Conservation (phyloP, 2,113 vertebrate genomes). For the Heptranchias perlo region DNA sequence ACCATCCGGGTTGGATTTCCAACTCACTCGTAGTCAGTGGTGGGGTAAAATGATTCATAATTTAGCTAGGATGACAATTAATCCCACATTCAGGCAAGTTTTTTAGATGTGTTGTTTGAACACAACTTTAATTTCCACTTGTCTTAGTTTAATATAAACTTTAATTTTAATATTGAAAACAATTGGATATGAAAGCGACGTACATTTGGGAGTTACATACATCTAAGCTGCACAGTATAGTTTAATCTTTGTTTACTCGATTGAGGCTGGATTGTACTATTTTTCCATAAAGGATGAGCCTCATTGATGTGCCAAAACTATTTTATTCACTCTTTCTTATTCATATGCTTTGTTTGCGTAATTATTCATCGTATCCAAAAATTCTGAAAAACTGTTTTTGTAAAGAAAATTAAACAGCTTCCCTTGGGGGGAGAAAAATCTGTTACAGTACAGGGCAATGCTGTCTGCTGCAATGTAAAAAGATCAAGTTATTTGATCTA, state of each 20-base stretch:
- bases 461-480: not conserved
- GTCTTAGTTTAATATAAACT: not conserved
- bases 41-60: not conserved
- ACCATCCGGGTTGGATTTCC: not conserved
- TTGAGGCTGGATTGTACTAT: not conserved
- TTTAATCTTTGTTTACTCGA: not conserved
- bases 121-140: not conserved
- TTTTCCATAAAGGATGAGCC: not conserved
- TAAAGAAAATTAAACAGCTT: not conserved
- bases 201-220: not conserved
- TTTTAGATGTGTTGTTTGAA: not conserved
- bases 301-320: not conserved
- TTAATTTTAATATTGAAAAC: not conserved
- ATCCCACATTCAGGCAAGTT: not conserved
- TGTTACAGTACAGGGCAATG: not conserved
- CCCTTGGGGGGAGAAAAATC: not conserved
- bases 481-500: not conserved
- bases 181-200: not conserved
- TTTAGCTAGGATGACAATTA: not conserved
- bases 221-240: not conserved
- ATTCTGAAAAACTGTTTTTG: not conserved
- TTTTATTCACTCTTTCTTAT: not conserved
- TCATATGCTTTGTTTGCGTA: too few species aligned
- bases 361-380: not conserved
- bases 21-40: not conserved